Evolutionary conservation across 2,797 vertebrate genomes (phyloP).

Genomic region (Mus caroli): DNA sequence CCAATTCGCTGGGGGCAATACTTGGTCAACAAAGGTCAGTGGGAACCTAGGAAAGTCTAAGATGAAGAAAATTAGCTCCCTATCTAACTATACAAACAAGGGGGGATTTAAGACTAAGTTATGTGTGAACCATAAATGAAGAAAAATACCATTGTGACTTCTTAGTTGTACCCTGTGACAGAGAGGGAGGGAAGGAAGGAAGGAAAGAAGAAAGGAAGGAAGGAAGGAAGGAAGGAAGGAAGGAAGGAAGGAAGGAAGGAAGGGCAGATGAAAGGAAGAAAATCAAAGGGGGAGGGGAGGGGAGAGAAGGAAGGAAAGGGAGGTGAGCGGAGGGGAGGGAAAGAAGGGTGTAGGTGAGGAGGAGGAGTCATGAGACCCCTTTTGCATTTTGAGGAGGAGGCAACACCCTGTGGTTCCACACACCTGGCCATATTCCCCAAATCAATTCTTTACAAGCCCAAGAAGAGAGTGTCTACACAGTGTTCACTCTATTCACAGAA

Average conservation of each 20-base stretch:
- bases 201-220: neutral
- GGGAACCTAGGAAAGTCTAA: neutral
- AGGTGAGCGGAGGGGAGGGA: neutral
- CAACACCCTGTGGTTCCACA: neutral
- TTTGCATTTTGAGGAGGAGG: too few relatives aligned
- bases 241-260: neutral
- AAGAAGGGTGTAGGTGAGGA: neutral
- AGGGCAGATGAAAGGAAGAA: neutral
- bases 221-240: neutral
- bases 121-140: neutral
- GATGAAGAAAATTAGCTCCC: neutral
- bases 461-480: neutral
- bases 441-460: neutral
- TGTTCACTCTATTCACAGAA: neutral
- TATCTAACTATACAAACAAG: constrained; percentile 8
- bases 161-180: neutral
- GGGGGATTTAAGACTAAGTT: neutral
- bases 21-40: neutral
- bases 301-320: too few relatives aligned
- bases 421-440: neutral
- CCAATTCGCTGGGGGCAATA: neutral
- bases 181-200: too few relatives aligned
- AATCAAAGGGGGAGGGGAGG: too few relatives aligned
- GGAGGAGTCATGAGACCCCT: neutral
- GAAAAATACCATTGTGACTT: neutral